Conservation (phyloP, 2,797 vertebrate genomes). For the Enteromius treurensis region DNA sequence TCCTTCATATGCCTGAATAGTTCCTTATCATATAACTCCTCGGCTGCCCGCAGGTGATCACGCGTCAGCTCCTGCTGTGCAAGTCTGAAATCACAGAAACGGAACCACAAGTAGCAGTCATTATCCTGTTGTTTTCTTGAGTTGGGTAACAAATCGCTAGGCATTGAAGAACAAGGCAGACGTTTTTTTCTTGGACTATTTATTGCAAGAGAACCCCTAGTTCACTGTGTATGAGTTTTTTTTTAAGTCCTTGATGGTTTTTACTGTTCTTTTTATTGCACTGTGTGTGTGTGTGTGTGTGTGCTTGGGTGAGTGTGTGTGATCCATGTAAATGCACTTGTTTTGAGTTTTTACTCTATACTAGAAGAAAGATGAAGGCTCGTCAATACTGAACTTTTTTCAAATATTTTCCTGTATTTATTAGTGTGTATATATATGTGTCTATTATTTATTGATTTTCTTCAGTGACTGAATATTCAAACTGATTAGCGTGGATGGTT, state of each 20-base stretch:
- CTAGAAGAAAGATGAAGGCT: conserved; percentile 34
- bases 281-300: conserved; percentile 1
- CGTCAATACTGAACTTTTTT: conserved; percentile 57
- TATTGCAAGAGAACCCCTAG: conserved; percentile 39
- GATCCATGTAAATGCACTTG: conserved; percentile 19
- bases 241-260: conserved; percentile 62
- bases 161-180: neutral
- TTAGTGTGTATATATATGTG: conserved; percentile 55
- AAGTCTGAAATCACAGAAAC: conserved; percentile 10
- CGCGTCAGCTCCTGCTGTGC: neutral
- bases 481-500: conserved; percentile 63
- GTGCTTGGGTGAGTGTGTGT: neutral
- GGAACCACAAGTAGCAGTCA: conserved; percentile 1
- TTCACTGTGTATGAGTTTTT: conserved; percentile 62
- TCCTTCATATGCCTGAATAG: conserved; percentile 2
- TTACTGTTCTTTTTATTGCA: conserved; percentile 40
- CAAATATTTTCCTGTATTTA: conserved; percentile 63
- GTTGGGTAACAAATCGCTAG: neutral
- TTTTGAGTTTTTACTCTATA: conserved; percentile 16
- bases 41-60: conserved; percentile 1
- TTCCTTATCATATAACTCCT: conserved; percentile 5
- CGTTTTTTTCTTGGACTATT: conserved; percentile 21
- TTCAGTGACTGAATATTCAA: conserved; percentile 67
- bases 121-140: conserved; percentile 4
- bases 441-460: conserved; percentile 69